phyloP scores from a whole-genome alignment of 2,113 vertebrate species.

The Hippocampus barbouri region DNA sequence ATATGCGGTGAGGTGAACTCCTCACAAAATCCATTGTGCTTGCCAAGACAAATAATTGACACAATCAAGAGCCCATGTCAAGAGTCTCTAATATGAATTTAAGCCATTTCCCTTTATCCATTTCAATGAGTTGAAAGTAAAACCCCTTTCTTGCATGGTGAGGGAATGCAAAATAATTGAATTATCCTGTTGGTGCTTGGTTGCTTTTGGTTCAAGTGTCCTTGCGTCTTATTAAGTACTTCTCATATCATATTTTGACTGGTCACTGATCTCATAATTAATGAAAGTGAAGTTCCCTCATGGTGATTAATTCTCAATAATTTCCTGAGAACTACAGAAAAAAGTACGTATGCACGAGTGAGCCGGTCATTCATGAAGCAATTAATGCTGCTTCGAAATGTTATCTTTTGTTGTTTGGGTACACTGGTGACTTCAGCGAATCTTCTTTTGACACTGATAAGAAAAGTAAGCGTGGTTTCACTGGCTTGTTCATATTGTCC shows the following conservation, averaged over 20 bases:
- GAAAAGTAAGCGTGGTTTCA: neutral
- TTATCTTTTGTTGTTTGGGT: no score
- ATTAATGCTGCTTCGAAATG: no score
- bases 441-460: no score
- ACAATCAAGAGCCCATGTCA: neutral
- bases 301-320: neutral
- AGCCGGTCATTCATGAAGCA: no score
- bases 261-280: neutral
- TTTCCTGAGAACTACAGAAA: no score
- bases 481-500: neutral
- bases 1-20: neutral
- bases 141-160: neutral
- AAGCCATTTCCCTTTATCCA: neutral
- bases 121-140: neutral
- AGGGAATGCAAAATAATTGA: neutral
- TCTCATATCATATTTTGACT: neutral
- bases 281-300: neutral
- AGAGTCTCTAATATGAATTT: neutral
- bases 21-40: neutral
- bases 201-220: neutral
- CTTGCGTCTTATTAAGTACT: neutral
- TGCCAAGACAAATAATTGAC: neutral
- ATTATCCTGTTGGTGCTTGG: neutral
- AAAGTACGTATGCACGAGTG: no score
- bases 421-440: no score